Percentiles rank a stretch among this genome's conserved stretches.
Evolutionary conservation across 2,888 invertebrate species (phyloP).

Genomic region (Scaptomyza tumidula): DNA sequence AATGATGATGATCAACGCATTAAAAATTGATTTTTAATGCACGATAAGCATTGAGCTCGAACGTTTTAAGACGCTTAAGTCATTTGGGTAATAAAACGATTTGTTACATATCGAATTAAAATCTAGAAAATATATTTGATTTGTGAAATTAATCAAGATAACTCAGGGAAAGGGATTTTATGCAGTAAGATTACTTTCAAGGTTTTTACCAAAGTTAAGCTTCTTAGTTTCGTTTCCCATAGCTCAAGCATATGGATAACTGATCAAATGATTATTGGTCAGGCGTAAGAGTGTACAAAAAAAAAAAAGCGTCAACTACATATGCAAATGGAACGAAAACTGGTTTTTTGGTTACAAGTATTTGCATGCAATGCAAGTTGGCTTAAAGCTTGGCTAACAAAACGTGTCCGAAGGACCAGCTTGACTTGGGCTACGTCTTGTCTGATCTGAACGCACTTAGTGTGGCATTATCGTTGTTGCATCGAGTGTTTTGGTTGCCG

Average conservation of each 20-base stretch:
- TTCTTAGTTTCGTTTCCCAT: neutral
- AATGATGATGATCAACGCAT: constrained; percentile 51
- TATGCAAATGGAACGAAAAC: constrained; percentile 36
- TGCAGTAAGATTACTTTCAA: too few species aligned
- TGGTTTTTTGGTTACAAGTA: constrained; percentile 18
- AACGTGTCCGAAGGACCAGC: constrained; percentile 31
- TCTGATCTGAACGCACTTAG: constrained; percentile 61
- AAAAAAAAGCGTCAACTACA: constrained; percentile 27
- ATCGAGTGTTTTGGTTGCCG: constrained; percentile 25
- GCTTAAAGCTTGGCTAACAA: neutral
- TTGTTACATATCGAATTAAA: neutral
- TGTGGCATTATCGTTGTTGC: constrained; percentile 57
- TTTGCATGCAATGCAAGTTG: constrained; percentile 14
- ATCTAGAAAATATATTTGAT: neutral
- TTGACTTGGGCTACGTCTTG: constrained; percentile 25
- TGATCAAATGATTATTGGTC: constrained; percentile 44
- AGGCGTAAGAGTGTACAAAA: constrained; percentile 18
- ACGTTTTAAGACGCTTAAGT: neutral
- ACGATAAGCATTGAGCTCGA: constrained; percentile 45
- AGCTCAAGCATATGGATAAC: neutral
- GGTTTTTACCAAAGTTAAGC: neutral
- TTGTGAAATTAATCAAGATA: neutral
- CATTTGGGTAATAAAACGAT: neutral
- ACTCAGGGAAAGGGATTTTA: too few species aligned
- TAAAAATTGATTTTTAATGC: constrained; percentile 51